Evolutionary conservation across 2,888 invertebrate genomes (phyloP), one percentile per base, ranked within the genome.

Genomic region (Apantesis nais): DNA sequence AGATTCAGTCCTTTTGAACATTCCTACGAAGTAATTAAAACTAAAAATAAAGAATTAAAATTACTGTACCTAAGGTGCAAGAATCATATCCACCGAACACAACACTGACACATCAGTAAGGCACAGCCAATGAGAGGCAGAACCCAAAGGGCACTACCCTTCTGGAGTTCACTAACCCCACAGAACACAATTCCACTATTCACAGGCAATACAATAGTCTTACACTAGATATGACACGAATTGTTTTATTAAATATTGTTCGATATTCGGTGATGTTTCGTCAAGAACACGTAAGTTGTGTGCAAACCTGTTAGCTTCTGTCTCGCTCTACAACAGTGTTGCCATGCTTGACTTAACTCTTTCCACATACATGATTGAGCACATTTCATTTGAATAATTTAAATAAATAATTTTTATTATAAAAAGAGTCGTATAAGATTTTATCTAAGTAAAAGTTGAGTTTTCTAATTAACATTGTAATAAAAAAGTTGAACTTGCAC

Each of bases 121-220:
- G 48, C 52, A 73, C 72, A 70, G 61, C 69, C 72, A 73, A 67
- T 73, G 55, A 37, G 69, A 67, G 69, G 34, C 64, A 67, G 41
- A 4, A 41, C 52, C 76, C 86, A 58, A 88, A 90, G 89, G 90
- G 90, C 88, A 88, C 86, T 82, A 87, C 89, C 89, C 91, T 89
- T 85, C 78, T 71, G 39, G 88, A 91, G 93, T 92, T 93, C 93
- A 93, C 85, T 93, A 89, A 92, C 93, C 92, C 89, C 84, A 72
- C 70, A 74, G 60, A 79, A 80, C 82, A 77, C 76, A 70, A 65
- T 72, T 64, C 79, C 84, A 86, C 86, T 87, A 78, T 81, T 78
- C 89, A 88, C 89, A 88, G 82, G 82, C 86, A 82, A 86, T 79
- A 55, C 1, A 64, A 52, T 61, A 66, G 29, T 61, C 66, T 25